Percentiles rank a stretch among this genome's conserved stretches.
Conservation (phyloP, 1,140 invertebrate species). For the Psilanteris sp. region DNA sequence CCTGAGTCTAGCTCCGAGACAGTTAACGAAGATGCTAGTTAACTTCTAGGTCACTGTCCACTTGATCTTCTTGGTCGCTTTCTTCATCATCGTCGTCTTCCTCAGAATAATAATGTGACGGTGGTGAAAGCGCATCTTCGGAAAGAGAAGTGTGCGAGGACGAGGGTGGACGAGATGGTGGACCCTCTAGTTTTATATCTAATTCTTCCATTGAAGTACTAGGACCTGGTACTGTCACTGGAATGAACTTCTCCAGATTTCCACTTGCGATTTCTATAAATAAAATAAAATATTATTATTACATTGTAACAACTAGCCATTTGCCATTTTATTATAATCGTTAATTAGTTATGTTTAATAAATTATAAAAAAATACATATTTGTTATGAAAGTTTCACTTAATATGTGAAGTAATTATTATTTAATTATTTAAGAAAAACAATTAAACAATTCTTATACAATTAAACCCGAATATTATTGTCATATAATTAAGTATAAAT, state of each 20-base stretch:
- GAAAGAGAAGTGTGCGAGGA: conserved; percentile 78
- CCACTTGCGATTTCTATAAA: conserved; percentile 75
- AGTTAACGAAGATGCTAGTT: conserved; percentile 76
- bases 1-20: conserved; percentile 71
- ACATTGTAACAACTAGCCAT: too few relatives aligned
- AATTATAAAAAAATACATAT: too few relatives aligned
- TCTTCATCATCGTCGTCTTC: conserved; percentile 78
- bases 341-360: too few relatives aligned
- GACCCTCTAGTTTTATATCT: conserved; percentile 75
- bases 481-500: too few relatives aligned
- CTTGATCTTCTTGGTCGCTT: conserved; percentile 77
- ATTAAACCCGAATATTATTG: too few relatives aligned
- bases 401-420: too few relatives aligned
- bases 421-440: too few relatives aligned
- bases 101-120: conserved; percentile 77
- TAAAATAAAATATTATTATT: too few relatives aligned
- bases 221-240: conserved; percentile 76
- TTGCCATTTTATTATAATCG: too few relatives aligned
- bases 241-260: conserved; percentile 78
- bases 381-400: too few relatives aligned
- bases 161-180: conserved; percentile 75
- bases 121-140: conserved; percentile 76
- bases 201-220: conserved; percentile 78
- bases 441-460: too few relatives aligned
- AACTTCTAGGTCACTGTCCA: conserved; percentile 78